These are phyloP conservation scores for Orientallactaga bullata DNA, from an alignment of 2,113 vertebrate genomes.

Conservation along the genomic window DNA sequence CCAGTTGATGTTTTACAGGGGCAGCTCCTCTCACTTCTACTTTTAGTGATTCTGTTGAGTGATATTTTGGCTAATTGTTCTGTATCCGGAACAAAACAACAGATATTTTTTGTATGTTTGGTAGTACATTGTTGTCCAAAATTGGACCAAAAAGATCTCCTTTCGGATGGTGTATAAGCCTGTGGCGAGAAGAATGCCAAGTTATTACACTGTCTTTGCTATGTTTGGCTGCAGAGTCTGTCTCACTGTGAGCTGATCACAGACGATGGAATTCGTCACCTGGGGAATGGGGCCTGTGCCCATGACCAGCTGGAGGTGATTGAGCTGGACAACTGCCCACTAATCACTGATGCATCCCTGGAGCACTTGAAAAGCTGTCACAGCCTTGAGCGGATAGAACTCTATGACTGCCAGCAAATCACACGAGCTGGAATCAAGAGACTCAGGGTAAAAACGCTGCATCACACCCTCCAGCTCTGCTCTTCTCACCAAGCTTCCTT, in stretches of 20 bases:
- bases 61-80: background rate
- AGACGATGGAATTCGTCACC: constrained; percentile 97
- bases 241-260: constrained; percentile 99
- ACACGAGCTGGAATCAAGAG: constrained; percentile 98
- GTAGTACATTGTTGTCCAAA: background rate
- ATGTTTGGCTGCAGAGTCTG: constrained; percentile 89
- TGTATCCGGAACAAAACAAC: constrained; percentile 30
- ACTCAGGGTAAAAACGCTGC: constrained; percentile 91
- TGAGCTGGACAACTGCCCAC: constrained; percentile 98
- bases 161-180: background rate
- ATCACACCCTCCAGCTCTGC: background rate
- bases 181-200: background rate
- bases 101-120: constrained; percentile 8
- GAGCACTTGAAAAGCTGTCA: constrained; percentile 99
- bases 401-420: constrained; percentile 99
- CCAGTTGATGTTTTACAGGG: background rate
- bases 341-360: constrained; percentile 98
- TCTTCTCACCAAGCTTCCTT: background rate
- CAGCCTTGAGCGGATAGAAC: constrained; percentile 97
- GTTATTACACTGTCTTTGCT: constrained; percentile 41
- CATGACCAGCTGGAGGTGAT: constrained; percentile 98
- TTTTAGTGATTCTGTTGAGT: background rate
- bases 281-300: constrained; percentile 97
- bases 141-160: background rate
- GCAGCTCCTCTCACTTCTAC: background rate